These are phyloP conservation scores for cat (Felis catus) DNA, from an alignment of 2,113 vertebrate genomes.

Conservation along the genomic window F.catus_Fca126_mat1.0 CM031416.1:75709001-75709500, in stretches of 20 bases:
- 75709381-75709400: neutral
- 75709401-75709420: neutral
- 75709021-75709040: neutral
- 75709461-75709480: conserved; percentile 2
- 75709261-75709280: neutral
- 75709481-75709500: neutral
- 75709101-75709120: conserved; percentile 1
- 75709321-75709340: neutral
- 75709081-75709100: neutral
- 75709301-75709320: neutral
- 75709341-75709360: neutral
- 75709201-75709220: conserved; percentile 2
- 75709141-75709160: neutral
- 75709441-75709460: neutral
- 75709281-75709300: neutral
- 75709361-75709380: neutral
- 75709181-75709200: conserved; percentile 18
- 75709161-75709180: neutral
- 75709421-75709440: neutral
- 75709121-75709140: neutral
- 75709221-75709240: neutral
- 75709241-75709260: neutral
- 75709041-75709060: neutral
- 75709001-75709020: conserved; percentile 43
- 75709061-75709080: neutral